phyloP scores from a whole-genome alignment of 37 sponge, comb jelly and placozoan genomes.

The Eunapius fragilis region DNA sequence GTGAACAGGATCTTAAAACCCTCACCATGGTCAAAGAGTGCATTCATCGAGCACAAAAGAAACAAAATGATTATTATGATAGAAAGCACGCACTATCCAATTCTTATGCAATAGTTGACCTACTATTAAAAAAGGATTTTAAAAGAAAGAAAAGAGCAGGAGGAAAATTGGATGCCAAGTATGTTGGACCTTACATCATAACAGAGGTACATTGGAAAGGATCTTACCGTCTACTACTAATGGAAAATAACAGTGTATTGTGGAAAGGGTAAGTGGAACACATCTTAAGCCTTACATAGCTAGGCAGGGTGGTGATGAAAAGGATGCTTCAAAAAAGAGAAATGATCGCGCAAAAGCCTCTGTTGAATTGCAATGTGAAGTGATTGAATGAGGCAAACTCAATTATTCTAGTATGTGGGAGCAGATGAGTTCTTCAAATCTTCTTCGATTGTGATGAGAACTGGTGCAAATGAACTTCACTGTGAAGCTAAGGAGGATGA shows the following conservation, averaged over 20 bases:
- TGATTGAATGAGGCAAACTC: neutral
- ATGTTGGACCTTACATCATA: conserved; percentile 17
- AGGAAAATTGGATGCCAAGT: conserved; percentile 58
- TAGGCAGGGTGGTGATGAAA: neutral
- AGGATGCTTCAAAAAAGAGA: neutral
- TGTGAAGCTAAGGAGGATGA: neutral
- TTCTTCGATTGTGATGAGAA: neutral
- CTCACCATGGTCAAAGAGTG: too few species aligned
- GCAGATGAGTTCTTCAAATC: neutral
- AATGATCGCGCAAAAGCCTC: neutral
- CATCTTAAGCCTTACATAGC: neutral
- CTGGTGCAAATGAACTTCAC: neutral
- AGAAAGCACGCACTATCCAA: conserved; percentile 55
- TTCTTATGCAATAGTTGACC: conserved; percentile 19
- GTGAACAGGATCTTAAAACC: conserved; percentile 23
- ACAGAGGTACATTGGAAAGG: neutral
- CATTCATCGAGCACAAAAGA: conserved; percentile 52
- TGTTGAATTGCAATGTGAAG: neutral
- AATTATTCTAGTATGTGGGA: neutral
- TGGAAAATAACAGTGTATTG: neutral
- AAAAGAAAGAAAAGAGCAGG: conserved; percentile 66
- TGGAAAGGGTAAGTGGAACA: neutral
- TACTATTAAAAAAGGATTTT: conserved; percentile 69
- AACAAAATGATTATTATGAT: conserved; percentile 73
- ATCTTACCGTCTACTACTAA: neutral